Percentiles rank a stretch among this genome's conserved stretches.
Conservation (phyloP, 2,888 invertebrate genomes). For the Aphrophora alni region DNA sequence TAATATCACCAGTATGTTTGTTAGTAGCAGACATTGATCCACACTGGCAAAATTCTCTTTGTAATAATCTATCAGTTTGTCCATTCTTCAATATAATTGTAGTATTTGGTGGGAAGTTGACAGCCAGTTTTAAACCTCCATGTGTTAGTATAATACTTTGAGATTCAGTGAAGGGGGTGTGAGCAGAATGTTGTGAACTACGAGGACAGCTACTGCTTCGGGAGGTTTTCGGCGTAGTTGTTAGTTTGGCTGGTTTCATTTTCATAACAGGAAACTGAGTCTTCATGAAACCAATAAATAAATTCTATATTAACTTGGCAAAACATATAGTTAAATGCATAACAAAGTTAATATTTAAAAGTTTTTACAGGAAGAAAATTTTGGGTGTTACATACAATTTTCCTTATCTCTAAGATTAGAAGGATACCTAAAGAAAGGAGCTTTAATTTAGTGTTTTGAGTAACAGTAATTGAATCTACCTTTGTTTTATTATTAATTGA, state of each 20-base stretch:
- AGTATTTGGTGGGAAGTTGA: slow-evolving; percentile 58
- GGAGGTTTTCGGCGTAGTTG: neutral
- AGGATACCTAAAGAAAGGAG: too few species aligned
- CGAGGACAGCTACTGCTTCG: neutral
- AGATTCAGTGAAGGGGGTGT: slow-evolving; percentile 43
- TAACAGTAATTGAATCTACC: neutral
- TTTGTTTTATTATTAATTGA: slow-evolving; percentile 46
- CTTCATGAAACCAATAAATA: neutral
- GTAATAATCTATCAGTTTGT: slow-evolving; percentile 53
- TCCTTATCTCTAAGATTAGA: too few species aligned
- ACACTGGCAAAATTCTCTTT: slow-evolving; percentile 48
- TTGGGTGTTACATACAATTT: too few species aligned
- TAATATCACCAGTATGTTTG: neutral
- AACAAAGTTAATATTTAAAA: too few species aligned
- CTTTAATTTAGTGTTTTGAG: too few species aligned
- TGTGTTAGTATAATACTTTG: slow-evolving; percentile 55
- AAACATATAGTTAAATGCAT: too few species aligned
- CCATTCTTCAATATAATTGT: slow-evolving; percentile 55
- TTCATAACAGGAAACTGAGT: neutral
- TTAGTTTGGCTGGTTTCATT: neutral
- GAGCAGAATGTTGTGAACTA: neutral
- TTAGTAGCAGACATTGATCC: slow-evolving; percentile 3
- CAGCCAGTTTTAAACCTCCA: slow-evolving; percentile 55
- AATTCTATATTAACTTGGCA: too few species aligned
- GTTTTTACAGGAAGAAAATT: too few species aligned